Conservation (phyloP, 2,888 invertebrate species). For the Zele albiditarsus region DNA sequence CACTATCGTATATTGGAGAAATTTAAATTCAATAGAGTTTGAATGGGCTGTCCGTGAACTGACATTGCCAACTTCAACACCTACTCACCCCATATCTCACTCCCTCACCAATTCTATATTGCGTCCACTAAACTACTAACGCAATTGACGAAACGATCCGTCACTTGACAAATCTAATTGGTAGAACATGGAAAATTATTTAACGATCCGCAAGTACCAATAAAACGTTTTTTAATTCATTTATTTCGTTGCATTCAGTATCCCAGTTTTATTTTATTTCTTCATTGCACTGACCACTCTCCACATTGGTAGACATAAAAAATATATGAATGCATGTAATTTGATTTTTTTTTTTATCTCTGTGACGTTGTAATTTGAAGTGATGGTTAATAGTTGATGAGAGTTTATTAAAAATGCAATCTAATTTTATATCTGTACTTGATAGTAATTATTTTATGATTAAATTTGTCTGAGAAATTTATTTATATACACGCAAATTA, state of each 20-base stretch:
- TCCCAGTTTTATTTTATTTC: constrained; percentile 12
- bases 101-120: neutral
- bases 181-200: constrained; percentile 64
- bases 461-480: neutral
- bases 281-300: constrained; percentile 4
- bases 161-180: constrained; percentile 68
- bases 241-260: constrained; percentile 33
- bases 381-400: neutral
- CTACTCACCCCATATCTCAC: neutral
- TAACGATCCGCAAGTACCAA: constrained; percentile 57
- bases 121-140: constrained; percentile 33
- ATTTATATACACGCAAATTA: neutral
- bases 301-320: neutral
- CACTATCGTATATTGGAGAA: constrained; percentile 58
- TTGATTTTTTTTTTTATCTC: neutral
- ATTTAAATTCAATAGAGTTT: constrained; percentile 64
- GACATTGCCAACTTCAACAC: constrained; percentile 33
- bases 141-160: constrained; percentile 46
- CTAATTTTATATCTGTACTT: neutral
- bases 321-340: neutral
- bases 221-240: constrained; percentile 48
- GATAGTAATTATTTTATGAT: neutral
- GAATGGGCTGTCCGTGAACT: constrained; percentile 43
- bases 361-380: neutral
- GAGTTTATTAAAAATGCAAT: neutral